These are phyloP conservation scores for Rhadina sibilatrix DNA, from an alignment of 2,113 vertebrate genomes.

Conservation along the genomic window DNA sequence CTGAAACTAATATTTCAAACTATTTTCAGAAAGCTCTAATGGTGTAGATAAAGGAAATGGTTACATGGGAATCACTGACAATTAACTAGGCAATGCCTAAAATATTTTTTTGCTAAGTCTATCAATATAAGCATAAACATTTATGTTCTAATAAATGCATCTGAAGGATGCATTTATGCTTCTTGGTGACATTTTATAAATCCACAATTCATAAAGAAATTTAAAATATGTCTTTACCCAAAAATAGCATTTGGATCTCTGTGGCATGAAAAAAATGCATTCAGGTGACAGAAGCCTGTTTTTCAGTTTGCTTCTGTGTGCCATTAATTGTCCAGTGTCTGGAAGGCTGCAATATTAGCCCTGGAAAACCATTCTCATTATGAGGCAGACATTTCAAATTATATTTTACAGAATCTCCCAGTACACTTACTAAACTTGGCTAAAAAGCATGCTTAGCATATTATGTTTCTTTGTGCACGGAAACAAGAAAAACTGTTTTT, in stretches of 20 bases:
- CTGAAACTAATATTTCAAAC: not conserved
- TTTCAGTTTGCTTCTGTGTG: conserved; percentile 1
- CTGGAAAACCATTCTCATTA: not conserved
- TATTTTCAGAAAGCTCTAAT: conserved; percentile 20
- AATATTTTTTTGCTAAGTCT: not conserved
- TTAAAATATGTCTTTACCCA: not conserved
- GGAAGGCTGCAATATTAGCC: not conserved
- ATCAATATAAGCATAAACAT: not conserved
- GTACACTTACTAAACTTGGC: not conserved
- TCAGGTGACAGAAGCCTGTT: not conserved
- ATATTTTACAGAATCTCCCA: conserved; percentile 28
- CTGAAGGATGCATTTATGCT: not conserved
- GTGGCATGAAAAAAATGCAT: not conserved
- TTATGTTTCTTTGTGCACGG: not conserved
- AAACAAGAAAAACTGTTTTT: conserved; percentile 18
- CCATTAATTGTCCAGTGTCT: not conserved
- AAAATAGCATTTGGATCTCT: not conserved
- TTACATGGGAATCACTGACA: not conserved
- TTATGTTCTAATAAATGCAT: not conserved
- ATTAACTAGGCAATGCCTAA: not conserved
- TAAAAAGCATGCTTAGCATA: not conserved
- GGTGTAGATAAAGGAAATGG: not conserved
- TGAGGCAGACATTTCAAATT: conserved; percentile 22
- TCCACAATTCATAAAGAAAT: not conserved
- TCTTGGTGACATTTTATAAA: not conserved